These are phyloP conservation scores for Pipra filicauda DNA, from an alignment of 2,113 vertebrate genomes.

Conservation along the genomic window DNA sequence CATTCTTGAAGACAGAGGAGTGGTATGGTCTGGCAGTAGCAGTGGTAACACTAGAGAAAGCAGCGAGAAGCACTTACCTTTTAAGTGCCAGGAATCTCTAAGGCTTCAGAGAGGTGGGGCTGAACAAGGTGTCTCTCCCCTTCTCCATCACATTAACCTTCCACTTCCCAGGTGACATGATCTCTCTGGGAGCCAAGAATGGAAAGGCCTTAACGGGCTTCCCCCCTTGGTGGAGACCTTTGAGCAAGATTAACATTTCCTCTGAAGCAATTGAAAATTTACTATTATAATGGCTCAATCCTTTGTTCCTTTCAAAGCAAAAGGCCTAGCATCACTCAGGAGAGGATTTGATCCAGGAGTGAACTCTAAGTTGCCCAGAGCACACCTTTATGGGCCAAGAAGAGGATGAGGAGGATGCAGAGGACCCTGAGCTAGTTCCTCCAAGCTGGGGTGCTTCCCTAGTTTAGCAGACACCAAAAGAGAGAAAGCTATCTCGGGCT, in stretches of 20 bases:
- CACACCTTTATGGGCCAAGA: not conserved
- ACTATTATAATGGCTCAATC: not conserved
- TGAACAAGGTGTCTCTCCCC: not conserved
- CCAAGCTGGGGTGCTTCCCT: not conserved
- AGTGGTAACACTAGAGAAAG: not conserved
- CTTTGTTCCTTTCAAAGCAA: not conserved
- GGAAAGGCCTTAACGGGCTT: not conserved
- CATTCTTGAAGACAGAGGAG: not conserved
- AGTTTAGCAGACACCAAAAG: not conserved
- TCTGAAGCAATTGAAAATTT: not conserved
- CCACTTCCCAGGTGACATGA: rapidly evolving
- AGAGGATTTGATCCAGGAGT: not conserved
- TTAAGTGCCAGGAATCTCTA: not conserved
- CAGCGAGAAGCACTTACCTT: not conserved
- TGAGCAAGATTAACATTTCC: not conserved
- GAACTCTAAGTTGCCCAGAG: not conserved
- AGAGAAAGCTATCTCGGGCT: not conserved
- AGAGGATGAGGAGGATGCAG: not conserved
- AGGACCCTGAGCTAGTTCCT: not conserved
- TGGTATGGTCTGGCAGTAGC: not conserved
- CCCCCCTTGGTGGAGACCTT: not conserved
- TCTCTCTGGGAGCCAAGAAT: not conserved
- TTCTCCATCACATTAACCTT: not conserved
- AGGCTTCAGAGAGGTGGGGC: not conserved
- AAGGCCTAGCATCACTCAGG: not conserved